phyloP scores from a whole-genome alignment of 2,797 vertebrate genomes.

The Falco columbarius region DNA sequence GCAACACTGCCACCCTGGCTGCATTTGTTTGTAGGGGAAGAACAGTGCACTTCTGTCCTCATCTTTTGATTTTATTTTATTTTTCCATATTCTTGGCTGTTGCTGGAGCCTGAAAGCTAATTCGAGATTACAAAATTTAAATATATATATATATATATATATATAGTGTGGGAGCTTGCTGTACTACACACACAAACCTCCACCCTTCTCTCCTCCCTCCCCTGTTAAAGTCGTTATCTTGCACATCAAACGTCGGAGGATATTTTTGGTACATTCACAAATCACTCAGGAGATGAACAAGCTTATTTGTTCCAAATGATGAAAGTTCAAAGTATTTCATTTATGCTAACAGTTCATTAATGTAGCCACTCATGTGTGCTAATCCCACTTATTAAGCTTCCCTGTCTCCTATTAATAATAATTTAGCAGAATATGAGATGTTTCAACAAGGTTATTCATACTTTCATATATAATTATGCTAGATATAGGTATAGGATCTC shows the following conservation, averaged over 20 bases:
- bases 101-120: not conserved
- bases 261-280: slow-evolving; percentile 21
- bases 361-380: slow-evolving; percentile 16
- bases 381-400: slow-evolving; percentile 32
- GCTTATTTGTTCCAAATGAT: slow-evolving; percentile 34
- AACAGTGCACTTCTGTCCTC: not conserved
- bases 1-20: not conserved
- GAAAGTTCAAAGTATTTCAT: slow-evolving; percentile 42
- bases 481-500: not conserved
- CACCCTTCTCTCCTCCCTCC: not conserved
- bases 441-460: slow-evolving; percentile 32
- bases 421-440: slow-evolving; percentile 29
- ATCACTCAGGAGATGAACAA: slow-evolving; percentile 8
- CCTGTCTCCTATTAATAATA: slow-evolving; percentile 27
- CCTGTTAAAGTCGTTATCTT: not conserved
- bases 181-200: not conserved
- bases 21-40: not conserved
- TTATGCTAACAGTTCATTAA: slow-evolving; percentile 43
- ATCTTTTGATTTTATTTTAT: not conserved
- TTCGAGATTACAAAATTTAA: not conserved
- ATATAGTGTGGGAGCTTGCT: not conserved
- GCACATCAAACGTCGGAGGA: not conserved
- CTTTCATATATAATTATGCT: slow-evolving; percentile 5
- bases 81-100: not conserved
- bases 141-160: too few relatives aligned